These are phyloP conservation scores for Cossypha heuglini DNA, from an alignment of 2,797 vertebrate species.

Conservation along the genomic window DNA sequence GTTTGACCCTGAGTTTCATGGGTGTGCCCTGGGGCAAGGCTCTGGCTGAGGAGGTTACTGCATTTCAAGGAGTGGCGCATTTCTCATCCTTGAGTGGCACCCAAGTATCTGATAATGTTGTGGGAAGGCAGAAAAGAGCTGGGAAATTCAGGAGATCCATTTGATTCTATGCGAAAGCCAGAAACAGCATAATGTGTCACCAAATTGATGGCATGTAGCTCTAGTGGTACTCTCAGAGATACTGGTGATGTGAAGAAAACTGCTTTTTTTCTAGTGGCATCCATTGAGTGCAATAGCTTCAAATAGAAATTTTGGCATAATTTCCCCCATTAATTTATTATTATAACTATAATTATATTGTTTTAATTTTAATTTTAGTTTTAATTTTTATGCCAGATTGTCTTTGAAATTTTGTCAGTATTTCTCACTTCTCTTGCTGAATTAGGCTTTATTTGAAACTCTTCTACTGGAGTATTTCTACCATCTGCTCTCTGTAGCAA, in stretches of 20 bases:
- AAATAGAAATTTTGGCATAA: background rate
- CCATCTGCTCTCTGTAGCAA: conserved; percentile 22
- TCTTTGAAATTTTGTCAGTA: background rate
- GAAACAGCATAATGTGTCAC: background rate
- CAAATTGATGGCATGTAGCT: too few species aligned
- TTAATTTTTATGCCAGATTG: background rate
- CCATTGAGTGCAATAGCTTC: background rate
- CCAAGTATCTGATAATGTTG: background rate
- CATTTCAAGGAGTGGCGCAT: background rate
- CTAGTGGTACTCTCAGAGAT: background rate
- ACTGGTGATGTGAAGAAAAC: background rate
- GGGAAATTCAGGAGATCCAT: background rate
- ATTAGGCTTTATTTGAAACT: background rate
- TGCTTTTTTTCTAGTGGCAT: background rate
- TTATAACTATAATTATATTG: background rate
- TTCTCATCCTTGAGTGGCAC: background rate
- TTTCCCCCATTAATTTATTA: background rate
- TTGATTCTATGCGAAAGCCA: background rate
- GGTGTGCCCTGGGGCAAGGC: background rate
- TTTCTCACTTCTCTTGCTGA: background rate
- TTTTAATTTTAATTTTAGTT: background rate
- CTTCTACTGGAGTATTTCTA: background rate
- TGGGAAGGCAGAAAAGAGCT: background rate
- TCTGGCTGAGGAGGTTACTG: background rate
- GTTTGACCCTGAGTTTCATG: background rate